Base-by-base conservation (phyloP, 2,113 vertebrate genomes). In the Aspiorhynchus laticeps region DNA sequence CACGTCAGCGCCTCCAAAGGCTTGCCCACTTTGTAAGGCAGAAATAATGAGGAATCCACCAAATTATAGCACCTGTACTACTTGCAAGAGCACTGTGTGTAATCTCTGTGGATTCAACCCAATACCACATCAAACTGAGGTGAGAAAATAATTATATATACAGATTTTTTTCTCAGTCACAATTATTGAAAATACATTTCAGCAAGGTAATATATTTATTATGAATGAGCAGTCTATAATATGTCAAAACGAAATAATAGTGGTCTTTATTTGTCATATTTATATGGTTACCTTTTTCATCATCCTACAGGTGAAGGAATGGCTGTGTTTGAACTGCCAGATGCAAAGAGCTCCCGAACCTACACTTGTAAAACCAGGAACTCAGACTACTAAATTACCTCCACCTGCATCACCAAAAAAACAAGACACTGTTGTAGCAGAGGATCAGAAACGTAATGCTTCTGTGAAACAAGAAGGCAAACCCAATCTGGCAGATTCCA, bases 51-150 rank as follows among this genome's bases (percentile, higher is more conserved):
- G 92, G 88, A 96, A 95, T 75, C 92, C 94, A 11, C 93, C 95
- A 28, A 96, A 96, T 91, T 97, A 94, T 85, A 96, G 90, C 78
- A 95, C 92, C 0, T 97, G 96, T 77, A 97, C 96, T 0, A 93
- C 95, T 87, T 97, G 96, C 94, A 96, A 96, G 93, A 94, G 92
- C 3, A 90, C 91, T 56, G 96, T 97, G 36, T 97, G 96, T 90
- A 96, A 96, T 67, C 94, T 96, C 81, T 97, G 96, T 95, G 96
- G 96, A 95, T 97, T 97, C 94, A 97, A 96, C 86, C 96, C 96
- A 0, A 93, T 91, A 51, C 96, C 96, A 0, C 95, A 97, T 84
- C 91, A 96, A 89, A 93, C 93, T 36, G 94, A 96, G 96, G 96
- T 97, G 95, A 93, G 93, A 87, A 46, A 59, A 80, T 80, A 2